Evolutionary conservation across 2,888 invertebrate genomes (phyloP).

Genomic region (Fragum fragum): DNA sequence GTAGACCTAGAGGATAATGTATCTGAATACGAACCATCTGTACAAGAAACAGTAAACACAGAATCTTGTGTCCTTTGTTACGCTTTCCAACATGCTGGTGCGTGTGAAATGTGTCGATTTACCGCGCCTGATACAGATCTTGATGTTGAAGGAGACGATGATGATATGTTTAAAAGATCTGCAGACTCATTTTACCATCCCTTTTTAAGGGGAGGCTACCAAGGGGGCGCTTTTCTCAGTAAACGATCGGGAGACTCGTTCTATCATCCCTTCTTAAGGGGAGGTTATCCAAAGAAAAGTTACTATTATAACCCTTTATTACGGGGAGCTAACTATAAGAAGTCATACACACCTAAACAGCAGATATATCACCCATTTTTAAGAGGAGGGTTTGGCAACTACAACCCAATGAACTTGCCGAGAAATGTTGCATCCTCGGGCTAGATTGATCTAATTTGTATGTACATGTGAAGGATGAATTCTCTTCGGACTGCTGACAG

Average conservation of each 20-base stretch:
- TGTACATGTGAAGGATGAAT: neutral
- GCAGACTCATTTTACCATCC: conserved; percentile 15
- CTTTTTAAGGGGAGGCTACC: conserved; percentile 33
- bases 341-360: conserved; percentile 14
- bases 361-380: conserved; percentile 35
- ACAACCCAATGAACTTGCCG: neutral
- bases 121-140: neutral
- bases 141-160: neutral
- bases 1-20: neutral
- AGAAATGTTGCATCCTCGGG: neutral
- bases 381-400: conserved; percentile 22
- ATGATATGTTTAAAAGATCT: conserved; percentile 13
- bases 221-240: neutral
- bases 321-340: conserved; percentile 19
- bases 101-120: conserved; percentile 21
- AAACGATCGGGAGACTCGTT: conserved; percentile 8
- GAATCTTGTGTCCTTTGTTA: conserved; percentile 24
- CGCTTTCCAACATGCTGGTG: conserved; percentile 15
- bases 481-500: neutral
- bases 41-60: conserved; percentile 1
- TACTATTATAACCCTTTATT: conserved; percentile 29
- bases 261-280: conserved; percentile 36
- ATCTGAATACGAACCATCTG: conserved; percentile 7
- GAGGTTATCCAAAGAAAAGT: conserved; percentile 42
- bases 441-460: neutral